Conservation (phyloP, 2,888 invertebrate species). For the Strigamia crassipes region DNA sequence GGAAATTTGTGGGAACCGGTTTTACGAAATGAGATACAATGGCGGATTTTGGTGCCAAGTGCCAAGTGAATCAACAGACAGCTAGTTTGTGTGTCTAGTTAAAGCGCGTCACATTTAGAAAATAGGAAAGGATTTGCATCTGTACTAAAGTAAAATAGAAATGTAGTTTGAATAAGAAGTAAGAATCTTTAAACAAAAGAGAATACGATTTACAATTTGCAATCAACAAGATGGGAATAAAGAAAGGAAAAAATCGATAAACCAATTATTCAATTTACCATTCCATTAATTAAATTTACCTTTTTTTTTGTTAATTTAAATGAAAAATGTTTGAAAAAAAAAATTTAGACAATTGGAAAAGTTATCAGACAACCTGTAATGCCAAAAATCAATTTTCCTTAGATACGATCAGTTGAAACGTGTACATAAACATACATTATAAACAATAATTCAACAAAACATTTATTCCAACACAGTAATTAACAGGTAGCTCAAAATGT, state of each 20-base stretch:
- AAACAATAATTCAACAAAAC: too few species aligned
- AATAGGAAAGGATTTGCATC: background rate
- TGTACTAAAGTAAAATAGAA: background rate
- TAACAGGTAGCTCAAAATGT: too few species aligned
- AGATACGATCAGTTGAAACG: too few species aligned
- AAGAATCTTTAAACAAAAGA: background rate
- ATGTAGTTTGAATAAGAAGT: background rate
- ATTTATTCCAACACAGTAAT: too few species aligned
- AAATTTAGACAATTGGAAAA: too few species aligned
- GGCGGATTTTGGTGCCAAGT: constrained; percentile 19
- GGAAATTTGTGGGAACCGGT: background rate
- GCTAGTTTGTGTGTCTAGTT: background rate
- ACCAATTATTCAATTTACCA: background rate
- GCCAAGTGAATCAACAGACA: constrained; percentile 25
- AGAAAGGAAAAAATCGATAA: background rate
- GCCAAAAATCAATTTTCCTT: too few species aligned
- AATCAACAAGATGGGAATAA: background rate
- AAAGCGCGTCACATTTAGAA: background rate
- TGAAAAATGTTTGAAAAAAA: too few species aligned
- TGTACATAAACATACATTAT: too few species aligned
- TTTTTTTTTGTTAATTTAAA: background rate
- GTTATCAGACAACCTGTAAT: too few species aligned
- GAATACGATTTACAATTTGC: background rate
- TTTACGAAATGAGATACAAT: constrained; percentile 37
- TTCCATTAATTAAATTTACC: background rate